phyloP scores from a whole-genome alignment of 1,140 invertebrate genomes.

The Helicoverpa armigera region DNA sequence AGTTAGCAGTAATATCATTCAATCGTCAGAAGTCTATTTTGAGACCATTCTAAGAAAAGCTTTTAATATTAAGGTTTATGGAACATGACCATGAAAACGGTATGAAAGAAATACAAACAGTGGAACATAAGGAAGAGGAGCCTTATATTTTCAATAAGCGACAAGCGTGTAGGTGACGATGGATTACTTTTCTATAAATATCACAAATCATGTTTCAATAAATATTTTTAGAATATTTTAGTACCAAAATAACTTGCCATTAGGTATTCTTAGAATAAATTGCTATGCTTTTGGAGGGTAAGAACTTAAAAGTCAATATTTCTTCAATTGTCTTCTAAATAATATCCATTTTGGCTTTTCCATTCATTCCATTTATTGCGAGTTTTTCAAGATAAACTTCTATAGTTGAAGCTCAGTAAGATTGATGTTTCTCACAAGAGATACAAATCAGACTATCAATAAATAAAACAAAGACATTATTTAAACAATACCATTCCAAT shows the following conservation, averaged over 20 bases:
- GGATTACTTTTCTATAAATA: slow-evolving; percentile 14
- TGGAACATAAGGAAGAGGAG: slow-evolving; percentile 3
- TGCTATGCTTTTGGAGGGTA: too few relatives aligned
- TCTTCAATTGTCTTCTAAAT: too few relatives aligned
- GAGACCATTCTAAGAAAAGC: slow-evolving; percentile 16
- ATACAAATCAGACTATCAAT: background rate
- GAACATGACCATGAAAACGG: slow-evolving; percentile 18
- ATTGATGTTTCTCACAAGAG: background rate
- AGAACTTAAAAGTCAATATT: too few relatives aligned
- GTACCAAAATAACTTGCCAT: too few relatives aligned
- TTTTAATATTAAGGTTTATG: slow-evolving; percentile 5
- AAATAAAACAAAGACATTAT: background rate
- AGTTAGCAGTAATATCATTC: slow-evolving; percentile 12
- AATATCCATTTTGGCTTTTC: too few relatives aligned
- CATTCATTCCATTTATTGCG: too few relatives aligned
- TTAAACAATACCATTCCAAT: background rate
- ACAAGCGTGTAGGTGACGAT: background rate
- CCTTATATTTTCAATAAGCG: background rate
- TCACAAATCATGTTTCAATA: background rate
- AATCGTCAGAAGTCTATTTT: background rate
- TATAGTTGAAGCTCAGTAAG: too few relatives aligned
- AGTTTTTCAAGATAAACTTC: too few relatives aligned
- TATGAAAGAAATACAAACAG: slow-evolving; percentile 7
- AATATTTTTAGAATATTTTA: background rate
- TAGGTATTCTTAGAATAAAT: too few relatives aligned